phyloP scores from a whole-genome alignment of 1,140 invertebrate species.

The Caenorhabditis tropicalis region DNA sequence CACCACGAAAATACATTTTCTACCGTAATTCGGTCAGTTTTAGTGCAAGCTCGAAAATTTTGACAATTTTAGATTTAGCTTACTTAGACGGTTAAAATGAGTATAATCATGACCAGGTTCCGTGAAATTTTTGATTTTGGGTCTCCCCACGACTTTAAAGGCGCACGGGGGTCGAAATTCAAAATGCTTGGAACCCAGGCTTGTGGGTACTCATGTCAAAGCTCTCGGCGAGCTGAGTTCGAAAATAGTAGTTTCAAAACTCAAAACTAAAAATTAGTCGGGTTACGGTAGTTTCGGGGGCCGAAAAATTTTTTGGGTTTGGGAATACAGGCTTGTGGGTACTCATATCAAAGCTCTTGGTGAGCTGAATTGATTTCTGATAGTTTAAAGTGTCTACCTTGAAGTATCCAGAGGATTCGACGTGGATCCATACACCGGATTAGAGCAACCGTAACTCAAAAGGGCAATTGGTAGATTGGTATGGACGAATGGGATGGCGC shows the following conservation, averaged over 20 bases:
- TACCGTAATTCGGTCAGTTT: background rate
- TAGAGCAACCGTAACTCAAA: conserved; percentile 69
- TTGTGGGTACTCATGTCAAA: background rate
- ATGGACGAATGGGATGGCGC: conserved; percentile 74
- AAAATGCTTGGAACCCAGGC: background rate
- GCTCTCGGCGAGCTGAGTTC: background rate
- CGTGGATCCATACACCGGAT: conserved; percentile 70
- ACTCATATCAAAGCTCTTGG: background rate
- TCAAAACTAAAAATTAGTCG: background rate
- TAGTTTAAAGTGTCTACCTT: no score
- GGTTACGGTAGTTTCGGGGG: background rate
- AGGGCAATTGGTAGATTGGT: conserved; percentile 75
- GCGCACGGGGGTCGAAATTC: background rate
- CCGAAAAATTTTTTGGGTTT: no score
- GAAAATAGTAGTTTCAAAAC: background rate
- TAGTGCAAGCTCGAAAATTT: background rate
- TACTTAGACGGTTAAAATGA: no score
- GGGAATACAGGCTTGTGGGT: background rate
- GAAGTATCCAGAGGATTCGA: conserved; percentile 61
- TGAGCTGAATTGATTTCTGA: no score
- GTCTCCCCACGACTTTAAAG: no score
- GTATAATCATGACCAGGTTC: no score
- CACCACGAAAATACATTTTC: no score
- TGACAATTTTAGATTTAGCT: no score
- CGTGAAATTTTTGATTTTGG: no score